Base-by-base conservation (phyloP, 2,888 invertebrate species). In the Cataglyphis cursor region DNA sequence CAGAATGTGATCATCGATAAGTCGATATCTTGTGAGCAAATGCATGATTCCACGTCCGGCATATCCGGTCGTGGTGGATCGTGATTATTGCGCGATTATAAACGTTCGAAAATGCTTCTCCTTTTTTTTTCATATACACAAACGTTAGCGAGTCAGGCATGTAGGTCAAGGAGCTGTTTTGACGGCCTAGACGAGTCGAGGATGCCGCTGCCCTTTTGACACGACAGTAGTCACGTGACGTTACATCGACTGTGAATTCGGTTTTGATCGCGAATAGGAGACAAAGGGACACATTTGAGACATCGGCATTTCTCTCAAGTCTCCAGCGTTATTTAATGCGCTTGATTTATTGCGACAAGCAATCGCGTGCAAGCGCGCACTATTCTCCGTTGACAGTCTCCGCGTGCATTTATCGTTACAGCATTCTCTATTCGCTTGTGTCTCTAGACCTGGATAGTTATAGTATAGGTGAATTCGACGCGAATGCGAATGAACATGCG, bases 151-250 rank as follows among this genome's bases (percentile, higher is more conserved):
- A 15, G 48, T 57, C 44, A 24, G 35, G 48, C 80, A 89, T 89
- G 75, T 88, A 54, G 88, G 90, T 87, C 90, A 78, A 73, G 82
- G 65, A 76, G 78, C 57, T 76, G 84, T 87, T 90, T 86, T 74
- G 82, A 62, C 74, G 76, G 75, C 74, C 87, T 85, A 90, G 85
- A 84, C 64, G 28, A 89, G 24, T 54, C 31, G 81, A 78, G 51
- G 72, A 86, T 76, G 61, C 70, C 31, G 51, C 54, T 85, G 64
- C 84, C 87, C 85, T 84, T 89, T 86, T 76, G 31, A 51, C 51
- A 51, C 51, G 51, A 73, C 65, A 15, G 51, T 12, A 21, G 64
- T 12, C 62, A 57, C 57, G 57, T 41, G 76, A 81, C 35, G 28
- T 65, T 65, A 38, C 62, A 28, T 48, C 51, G 31, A n/a, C 64